Base-by-base conservation (phyloP, 1,140 invertebrate species). In the Lordiphosa stackelbergi region DNA sequence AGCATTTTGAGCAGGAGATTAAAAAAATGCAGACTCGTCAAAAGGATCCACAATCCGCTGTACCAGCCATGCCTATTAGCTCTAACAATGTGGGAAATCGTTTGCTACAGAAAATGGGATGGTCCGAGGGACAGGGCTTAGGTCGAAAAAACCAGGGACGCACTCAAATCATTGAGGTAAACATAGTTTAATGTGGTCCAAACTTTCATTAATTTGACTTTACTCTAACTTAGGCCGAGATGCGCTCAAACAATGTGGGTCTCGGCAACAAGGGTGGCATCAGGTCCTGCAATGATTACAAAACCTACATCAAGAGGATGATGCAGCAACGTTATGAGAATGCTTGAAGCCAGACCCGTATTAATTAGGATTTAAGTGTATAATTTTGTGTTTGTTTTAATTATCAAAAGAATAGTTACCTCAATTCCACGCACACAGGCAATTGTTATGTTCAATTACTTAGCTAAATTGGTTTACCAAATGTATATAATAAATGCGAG, bases 41-140 rank as follows among this genome's bases (percentile, higher is more conserved):
- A 38, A 60, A 73, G 22, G 87, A 89, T 56, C 28, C n/a, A 4
- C 13, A 34, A 10, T 58, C 70, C 8, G 85, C 88, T 49, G 78
- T 88, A 4, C 88, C 89, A 22, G 81, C 88, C 22, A 65, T 89
- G 54, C 88, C 90, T 9, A 96, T 98, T 42, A 94, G 95, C 10
- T 93, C 93, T 0, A 94, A 95, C 55, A 97, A 97, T 87, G 93
- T 97, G 68, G 97, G 97, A 2, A 98, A 94, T 88, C 95, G 95
- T 88, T 90, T 99, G 71, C 87, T 99, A 31, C 97, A 99, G 88
- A 98, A 97, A 88, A 99, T 99, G 98, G 98, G 98, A 0, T 99
- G 98, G 98, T 94, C 93, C 4, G 95, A 97, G 88, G 98, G 98
- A 0, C 93, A 96, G 91, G 98, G 98, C 0, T 89, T 99, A 8